These are phyloP conservation scores for Conus ventricosus DNA, from an alignment of 1,140 invertebrate species.

Conservation along the genomic window DNA sequence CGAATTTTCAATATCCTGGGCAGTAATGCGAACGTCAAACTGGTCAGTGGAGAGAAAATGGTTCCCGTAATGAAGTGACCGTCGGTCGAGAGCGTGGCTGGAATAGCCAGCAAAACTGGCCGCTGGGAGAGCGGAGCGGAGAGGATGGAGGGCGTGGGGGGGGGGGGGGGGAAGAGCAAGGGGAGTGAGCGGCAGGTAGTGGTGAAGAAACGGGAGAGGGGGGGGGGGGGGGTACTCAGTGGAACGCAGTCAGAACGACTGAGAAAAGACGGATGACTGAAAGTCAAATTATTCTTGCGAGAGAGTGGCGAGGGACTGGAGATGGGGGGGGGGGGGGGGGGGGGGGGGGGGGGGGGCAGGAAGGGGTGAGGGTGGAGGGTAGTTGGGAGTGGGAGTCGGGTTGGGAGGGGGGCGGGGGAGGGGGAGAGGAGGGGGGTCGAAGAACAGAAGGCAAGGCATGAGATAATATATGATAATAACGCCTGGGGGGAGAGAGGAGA, in stretches of 20 bases:
- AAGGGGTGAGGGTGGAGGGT: not conserved
- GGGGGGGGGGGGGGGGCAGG: not conserved
- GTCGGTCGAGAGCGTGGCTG: not conserved
- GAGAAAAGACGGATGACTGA: not conserved
- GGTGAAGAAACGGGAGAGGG: not conserved
- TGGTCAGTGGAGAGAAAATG: constrained; percentile 12
- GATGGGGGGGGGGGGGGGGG: not conserved
- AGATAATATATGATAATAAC: not conserved
- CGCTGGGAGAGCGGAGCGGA: not conserved
- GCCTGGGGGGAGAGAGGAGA: not conserved
- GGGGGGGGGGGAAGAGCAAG: not conserved
- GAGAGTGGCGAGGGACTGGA: not conserved
- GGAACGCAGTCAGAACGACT: not conserved
- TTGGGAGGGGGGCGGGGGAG: not conserved
- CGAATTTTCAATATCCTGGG: constrained; percentile 25
- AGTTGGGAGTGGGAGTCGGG: not conserved
- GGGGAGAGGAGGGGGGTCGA: not conserved
- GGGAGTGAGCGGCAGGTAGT: not conserved
- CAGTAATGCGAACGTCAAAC: not conserved
- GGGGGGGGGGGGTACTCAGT: not conserved
- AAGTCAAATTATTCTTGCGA: not conserved
- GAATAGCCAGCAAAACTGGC: too few relatives aligned
- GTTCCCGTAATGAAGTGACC: constrained; percentile 7
- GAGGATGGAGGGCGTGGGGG: not conserved
- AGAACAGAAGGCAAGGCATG: not conserved